Conservation (phyloP, 2,888 invertebrate genomes). For the Tetheella fluctuosa region DNA sequence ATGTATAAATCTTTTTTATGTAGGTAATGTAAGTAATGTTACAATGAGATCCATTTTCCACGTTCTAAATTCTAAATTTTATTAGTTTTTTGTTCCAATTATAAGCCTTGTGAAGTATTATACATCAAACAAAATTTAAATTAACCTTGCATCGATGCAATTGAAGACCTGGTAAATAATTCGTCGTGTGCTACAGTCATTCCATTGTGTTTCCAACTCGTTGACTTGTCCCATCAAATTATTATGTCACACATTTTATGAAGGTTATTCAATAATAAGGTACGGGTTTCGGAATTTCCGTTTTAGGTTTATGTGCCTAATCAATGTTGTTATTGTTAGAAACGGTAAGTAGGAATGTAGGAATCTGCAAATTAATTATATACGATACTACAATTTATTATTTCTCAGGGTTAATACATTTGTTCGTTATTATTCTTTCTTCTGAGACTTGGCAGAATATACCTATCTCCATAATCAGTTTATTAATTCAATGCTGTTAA, state of each 20-base stretch:
- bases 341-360: too few species aligned
- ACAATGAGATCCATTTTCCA: constrained; percentile 19
- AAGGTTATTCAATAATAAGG: constrained; percentile 42
- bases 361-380: too few species aligned
- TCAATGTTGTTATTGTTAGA: neutral
- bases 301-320: neutral
- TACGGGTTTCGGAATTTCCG: neutral
- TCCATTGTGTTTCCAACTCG: constrained; percentile 74
- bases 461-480: neutral
- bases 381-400: too few species aligned
- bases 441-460: neutral
- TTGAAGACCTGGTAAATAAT: constrained; percentile 35
- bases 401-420: too few species aligned
- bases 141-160: constrained; percentile 59
- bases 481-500: neutral
- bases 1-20: neutral
- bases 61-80: constrained; percentile 16
- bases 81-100: constrained; percentile 13
- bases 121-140: constrained; percentile 29
- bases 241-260: constrained; percentile 59
- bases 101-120: neutral
- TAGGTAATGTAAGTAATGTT: neutral
- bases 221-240: constrained; percentile 63
- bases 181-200: constrained; percentile 48
- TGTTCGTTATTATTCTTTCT: too few species aligned